Conservation (phyloP, 2,113 vertebrate species). For the Cyanoderma ruficeps region DNA sequence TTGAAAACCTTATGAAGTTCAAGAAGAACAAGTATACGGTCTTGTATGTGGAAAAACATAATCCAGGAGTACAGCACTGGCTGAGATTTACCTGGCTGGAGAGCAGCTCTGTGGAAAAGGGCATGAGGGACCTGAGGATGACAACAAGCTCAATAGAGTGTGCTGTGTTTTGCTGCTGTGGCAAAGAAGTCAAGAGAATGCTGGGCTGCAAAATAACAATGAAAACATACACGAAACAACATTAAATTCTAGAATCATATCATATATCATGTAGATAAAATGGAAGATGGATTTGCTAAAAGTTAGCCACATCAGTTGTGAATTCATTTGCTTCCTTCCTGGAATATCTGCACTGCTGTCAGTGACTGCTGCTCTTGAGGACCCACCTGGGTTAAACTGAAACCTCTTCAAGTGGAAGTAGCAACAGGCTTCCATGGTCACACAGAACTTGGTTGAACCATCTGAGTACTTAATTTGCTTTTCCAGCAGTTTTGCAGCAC, state of each 20-base stretch:
- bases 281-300: constrained; percentile 51
- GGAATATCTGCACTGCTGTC: not conserved
- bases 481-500: not conserved
- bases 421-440: not conserved
- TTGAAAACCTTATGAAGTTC: not conserved
- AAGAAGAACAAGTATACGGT: not conserved
- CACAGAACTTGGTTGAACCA: not conserved
- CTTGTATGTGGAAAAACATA: not conserved
- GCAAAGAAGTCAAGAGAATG: not conserved
- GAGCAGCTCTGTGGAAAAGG: not conserved
- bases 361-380: not conserved
- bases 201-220: constrained; percentile 25
- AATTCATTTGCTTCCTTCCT: constrained; percentile 26
- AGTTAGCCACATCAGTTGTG: constrained; percentile 39
- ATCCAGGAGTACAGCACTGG: not conserved
- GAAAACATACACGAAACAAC: constrained; percentile 32
- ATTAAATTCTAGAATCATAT: constrained; percentile 45
- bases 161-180: not conserved
- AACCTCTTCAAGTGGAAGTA: not conserved
- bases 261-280: constrained; percentile 17
- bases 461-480: not conserved
- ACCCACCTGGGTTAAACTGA: not conserved
- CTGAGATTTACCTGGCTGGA: not conserved
- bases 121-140: not conserved
- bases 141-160: not conserved